These are phyloP conservation scores for Drosophila parabipectinata DNA, from an alignment of 1,140 invertebrate genomes.

Conservation along the genomic window DNA sequence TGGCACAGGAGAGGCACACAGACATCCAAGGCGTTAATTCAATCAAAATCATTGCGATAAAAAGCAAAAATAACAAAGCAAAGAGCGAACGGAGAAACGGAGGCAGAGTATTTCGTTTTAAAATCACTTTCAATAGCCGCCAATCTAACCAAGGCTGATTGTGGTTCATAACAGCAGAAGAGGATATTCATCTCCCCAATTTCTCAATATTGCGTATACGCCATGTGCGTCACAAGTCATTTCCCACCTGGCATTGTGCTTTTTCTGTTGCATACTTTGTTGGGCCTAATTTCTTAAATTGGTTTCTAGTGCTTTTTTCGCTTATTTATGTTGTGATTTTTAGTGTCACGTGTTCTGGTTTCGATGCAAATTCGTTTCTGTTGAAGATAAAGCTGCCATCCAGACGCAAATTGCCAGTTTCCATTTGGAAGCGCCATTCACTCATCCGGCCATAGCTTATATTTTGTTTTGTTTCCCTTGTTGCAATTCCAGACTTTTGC, in stretches of 20 bases:
- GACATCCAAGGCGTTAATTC: conserved; percentile 72
- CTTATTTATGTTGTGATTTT: conserved; percentile 6
- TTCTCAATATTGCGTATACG: conserved; percentile 18
- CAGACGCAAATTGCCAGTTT: conserved; percentile 32
- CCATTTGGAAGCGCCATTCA: conserved; percentile 17
- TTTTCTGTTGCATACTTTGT: conserved; percentile 34
- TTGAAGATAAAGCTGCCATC: conserved; percentile 15
- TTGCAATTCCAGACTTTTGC: conserved; percentile 15
- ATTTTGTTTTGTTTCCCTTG: conserved; percentile 27
- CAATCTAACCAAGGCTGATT: conserved; percentile 23
- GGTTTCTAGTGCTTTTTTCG: background rate
- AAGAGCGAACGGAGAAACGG: background rate
- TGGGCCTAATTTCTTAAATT: background rate
- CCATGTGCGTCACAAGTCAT: conserved; percentile 4
- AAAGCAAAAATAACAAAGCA: conserved; percentile 28
- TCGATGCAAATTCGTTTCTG: conserved; percentile 22
- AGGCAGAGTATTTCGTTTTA: conserved; percentile 32
- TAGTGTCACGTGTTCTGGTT: conserved; percentile 26
- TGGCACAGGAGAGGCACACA: conserved; percentile 14
- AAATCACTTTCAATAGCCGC: conserved; percentile 26
- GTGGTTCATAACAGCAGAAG: background rate
- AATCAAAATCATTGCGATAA: conserved; percentile 76
- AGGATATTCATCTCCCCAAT: background rate
- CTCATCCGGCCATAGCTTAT: conserved; percentile 22
- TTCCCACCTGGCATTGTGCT: background rate